Conservation (phyloP, 2,797 vertebrate genomes). For the Psittacula echo region DNA sequence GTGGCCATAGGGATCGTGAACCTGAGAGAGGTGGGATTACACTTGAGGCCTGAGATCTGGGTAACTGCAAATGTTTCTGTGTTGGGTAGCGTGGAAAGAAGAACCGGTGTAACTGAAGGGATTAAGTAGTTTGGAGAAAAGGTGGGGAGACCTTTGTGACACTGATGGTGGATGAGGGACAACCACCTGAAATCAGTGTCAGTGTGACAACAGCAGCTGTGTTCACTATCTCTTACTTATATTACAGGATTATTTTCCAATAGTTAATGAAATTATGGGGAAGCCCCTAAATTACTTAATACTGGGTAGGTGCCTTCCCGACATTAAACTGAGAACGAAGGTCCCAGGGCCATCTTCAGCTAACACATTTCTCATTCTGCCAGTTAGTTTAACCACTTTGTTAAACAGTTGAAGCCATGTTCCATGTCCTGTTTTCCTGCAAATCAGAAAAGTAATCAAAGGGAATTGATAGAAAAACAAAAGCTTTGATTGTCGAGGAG, state of each 20-base stretch:
- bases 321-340: not conserved
- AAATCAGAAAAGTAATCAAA: not conserved
- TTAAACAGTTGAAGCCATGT: not conserved
- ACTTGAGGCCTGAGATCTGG: not conserved
- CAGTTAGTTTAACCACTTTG: not conserved
- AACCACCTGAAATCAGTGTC: not conserved
- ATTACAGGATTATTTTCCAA: not conserved
- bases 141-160: not conserved
- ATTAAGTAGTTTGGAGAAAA: not conserved
- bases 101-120: accelerated
- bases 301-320: not conserved
- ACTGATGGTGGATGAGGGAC: not conserved
- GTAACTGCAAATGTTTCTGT: accelerated
- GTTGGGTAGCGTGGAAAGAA: accelerated
- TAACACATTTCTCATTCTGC: accelerated
- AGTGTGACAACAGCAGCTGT: not conserved
- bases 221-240: not conserved
- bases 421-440: not conserved
- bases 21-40: not conserved
- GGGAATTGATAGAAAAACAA: not conserved
- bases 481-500: not conserved
- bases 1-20: not conserved
- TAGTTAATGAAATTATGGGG: not conserved
- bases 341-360: not conserved
- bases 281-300: not conserved